phyloP scores from a whole-genome alignment of 2,888 invertebrate species.

The Conops quadrifasciatus region DNA sequence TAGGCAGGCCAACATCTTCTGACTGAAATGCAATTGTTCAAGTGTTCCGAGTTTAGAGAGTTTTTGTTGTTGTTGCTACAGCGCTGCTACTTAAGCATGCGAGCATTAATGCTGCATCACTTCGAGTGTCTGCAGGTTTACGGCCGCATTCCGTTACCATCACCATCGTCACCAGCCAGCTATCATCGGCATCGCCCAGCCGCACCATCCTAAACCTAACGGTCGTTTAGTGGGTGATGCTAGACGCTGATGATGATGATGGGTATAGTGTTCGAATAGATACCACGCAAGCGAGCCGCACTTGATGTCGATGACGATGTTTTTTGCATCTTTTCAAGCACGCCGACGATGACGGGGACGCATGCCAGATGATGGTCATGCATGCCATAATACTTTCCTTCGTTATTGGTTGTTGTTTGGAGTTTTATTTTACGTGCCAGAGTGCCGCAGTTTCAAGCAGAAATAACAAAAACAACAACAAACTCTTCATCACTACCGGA shows the following conservation, averaged over 20 bases:
- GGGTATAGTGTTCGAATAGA: not conserved
- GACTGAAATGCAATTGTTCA: too few relatives aligned
- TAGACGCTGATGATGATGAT: not conserved
- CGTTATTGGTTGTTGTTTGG: too few relatives aligned
- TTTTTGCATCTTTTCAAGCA: not conserved
- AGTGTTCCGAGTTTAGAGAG: too few relatives aligned
- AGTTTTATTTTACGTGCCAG: conserved; percentile 27
- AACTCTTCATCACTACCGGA: not conserved
- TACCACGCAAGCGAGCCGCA: too few relatives aligned
- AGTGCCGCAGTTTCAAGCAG: not conserved
- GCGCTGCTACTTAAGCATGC: too few relatives aligned
- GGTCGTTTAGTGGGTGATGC: not conserved
- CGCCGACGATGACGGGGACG: not conserved
- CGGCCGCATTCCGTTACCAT: too few relatives aligned
- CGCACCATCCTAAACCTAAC: too few relatives aligned
- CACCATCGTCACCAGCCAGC: too few relatives aligned
- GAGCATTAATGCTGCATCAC: too few relatives aligned
- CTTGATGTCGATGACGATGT: not conserved
- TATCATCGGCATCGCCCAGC: too few relatives aligned
- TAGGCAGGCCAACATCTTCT: too few relatives aligned
- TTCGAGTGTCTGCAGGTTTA: not conserved
- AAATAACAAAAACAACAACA: not conserved
- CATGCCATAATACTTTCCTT: conserved; percentile 4
- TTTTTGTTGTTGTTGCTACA: not conserved
- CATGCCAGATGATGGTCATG: not conserved